A percentile compares a stretch with the other conserved stretches of the same genome.
These are phyloP conservation scores for Catamblyrhynchus diadema DNA, from an alignment of 2,797 vertebrate species.

Conservation along the genomic window DNA sequence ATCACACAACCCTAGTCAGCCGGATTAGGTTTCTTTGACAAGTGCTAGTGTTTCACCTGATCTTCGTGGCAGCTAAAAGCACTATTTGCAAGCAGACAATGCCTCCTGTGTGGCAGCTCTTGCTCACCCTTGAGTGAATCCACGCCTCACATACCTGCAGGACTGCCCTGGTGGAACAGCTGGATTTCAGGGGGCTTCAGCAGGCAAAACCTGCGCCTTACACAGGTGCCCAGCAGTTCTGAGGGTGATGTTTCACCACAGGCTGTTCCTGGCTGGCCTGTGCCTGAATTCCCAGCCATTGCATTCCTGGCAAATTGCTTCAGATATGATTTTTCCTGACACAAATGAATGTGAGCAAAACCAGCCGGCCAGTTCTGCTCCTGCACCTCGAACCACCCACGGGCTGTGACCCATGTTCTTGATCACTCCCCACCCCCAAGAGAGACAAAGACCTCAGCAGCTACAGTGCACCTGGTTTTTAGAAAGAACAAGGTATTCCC, in stretches of 20 bases:
- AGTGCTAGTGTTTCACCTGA: not conserved
- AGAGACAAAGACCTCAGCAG: not conserved
- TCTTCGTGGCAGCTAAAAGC: not conserved
- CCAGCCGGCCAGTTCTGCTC: fast-evolving
- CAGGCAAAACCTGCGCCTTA: not conserved
- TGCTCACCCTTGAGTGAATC: not conserved
- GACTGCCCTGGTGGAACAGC: not conserved
- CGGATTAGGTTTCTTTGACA: slow-evolving; percentile 1
- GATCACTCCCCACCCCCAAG: fast-evolving
- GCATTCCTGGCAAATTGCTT: not conserved
- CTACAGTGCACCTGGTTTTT: not conserved
- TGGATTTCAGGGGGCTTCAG: not conserved
- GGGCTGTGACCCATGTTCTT: fast-evolving
- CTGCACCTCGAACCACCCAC: not conserved
- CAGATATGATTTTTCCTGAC: not conserved
- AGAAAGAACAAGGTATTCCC: not conserved
- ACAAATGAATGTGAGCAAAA: not conserved
- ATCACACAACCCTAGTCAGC: not conserved
- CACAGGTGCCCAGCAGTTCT: fast-evolving
- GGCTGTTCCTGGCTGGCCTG: not conserved
- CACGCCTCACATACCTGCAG: fast-evolving
- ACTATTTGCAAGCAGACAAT: not conserved
- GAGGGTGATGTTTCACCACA: not conserved
- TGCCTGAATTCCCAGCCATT: not conserved
- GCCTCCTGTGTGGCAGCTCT: not conserved